Conservation (phyloP, 2,888 invertebrate genomes). For the Formica aserva region DNA sequence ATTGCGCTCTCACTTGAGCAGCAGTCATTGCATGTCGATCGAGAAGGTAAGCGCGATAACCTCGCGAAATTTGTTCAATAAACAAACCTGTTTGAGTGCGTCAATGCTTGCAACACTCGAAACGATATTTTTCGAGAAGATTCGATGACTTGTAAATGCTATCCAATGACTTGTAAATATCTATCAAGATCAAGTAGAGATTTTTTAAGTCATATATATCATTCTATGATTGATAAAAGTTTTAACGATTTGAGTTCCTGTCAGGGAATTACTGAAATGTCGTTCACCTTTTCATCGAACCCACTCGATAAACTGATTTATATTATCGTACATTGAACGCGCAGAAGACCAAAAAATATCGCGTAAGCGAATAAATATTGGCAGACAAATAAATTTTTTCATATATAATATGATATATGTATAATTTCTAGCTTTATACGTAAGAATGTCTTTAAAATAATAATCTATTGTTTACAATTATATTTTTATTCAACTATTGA, state of each 20-base stretch:
- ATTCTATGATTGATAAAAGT: not conserved
- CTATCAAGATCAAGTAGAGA: conserved; percentile 15
- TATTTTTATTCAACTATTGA: not conserved
- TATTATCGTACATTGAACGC: conserved; percentile 7
- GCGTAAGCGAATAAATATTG: not conserved
- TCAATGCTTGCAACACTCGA: not conserved
- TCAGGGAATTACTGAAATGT: not conserved
- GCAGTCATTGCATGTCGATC: not conserved
- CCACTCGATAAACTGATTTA: not conserved
- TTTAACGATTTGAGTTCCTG: not conserved
- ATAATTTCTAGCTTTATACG: not conserved
- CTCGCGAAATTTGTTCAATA: conserved; percentile 35
- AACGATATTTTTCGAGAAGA: not conserved
- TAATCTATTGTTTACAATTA: not conserved
- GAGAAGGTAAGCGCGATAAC: conserved; percentile 37
- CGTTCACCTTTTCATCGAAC: conserved; percentile 20
- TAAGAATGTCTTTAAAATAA: not conserved
- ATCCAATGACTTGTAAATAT: not conserved
- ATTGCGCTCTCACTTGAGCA: conserved; percentile 30
- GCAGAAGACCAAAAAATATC: not conserved
- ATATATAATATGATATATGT: not conserved
- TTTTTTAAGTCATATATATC: not conserved
- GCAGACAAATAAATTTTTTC: not conserved
- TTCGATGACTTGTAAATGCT: not conserved
- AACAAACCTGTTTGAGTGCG: not conserved